phyloP scores from a whole-genome alignment of 2,888 invertebrate species.

The Falcaria lacertinaria region DNA sequence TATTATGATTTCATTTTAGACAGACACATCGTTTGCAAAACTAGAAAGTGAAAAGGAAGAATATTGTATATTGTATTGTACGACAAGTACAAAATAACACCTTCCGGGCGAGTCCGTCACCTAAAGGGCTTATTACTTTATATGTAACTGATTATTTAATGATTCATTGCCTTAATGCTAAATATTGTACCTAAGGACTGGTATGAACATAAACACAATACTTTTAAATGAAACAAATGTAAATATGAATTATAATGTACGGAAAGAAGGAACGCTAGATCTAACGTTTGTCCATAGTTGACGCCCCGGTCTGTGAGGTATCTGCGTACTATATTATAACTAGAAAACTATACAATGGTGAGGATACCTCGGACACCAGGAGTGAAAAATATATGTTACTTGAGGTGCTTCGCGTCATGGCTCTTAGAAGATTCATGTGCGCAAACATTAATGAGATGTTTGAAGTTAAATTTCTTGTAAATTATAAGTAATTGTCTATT shows the following conservation, averaged over 20 bases:
- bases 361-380: neutral
- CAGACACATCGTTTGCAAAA: too few species aligned
- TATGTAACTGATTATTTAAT: too few species aligned
- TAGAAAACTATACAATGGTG: neutral
- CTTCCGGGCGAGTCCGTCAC: too few species aligned
- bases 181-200: too few species aligned
- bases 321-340: neutral
- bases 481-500: slow-evolving; percentile 27
- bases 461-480: slow-evolving; percentile 21
- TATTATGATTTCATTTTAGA: too few species aligned
- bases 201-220: neutral
- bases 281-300: neutral
- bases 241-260: neutral
- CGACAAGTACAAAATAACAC: too few species aligned
- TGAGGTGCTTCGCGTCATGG: slow-evolving; percentile 39
- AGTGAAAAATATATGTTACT: slow-evolving; percentile 12
- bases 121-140: too few species aligned
- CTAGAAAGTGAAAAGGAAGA: too few species aligned
- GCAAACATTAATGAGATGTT: slow-evolving; percentile 15
- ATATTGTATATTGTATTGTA: too few species aligned
- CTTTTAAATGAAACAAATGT: neutral
- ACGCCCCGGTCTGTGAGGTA: neutral
- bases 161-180: too few species aligned
- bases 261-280: slow-evolving; percentile 3
- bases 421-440: slow-evolving; percentile 21